These are phyloP conservation scores for Rynchops niger DNA, from an alignment of 2,113 vertebrate genomes.

Conservation along the genomic window DNA sequence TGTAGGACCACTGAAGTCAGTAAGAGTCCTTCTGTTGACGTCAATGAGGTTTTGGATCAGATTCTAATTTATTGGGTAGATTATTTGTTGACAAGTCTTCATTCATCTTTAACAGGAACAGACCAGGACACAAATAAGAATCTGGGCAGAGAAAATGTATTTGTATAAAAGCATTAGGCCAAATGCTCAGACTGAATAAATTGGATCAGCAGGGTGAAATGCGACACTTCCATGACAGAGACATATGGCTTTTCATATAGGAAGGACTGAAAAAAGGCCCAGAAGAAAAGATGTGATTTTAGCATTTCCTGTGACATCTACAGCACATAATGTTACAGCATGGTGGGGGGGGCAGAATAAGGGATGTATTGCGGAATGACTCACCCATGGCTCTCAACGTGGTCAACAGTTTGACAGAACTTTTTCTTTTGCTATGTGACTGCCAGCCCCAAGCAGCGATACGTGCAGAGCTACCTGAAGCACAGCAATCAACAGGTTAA, in stretches of 20 bases:
- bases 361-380: background rate
- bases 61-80: background rate
- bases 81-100: slow-evolving; percentile 45
- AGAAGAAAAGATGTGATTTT: background rate
- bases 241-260: background rate
- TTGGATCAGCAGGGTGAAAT: slow-evolving; percentile 31
- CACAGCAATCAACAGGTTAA: slow-evolving; percentile 10
- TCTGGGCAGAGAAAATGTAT: background rate
- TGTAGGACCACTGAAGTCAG: background rate
- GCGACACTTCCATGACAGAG: background rate
- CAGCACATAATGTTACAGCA: background rate
- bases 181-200: background rate
- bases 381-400: background rate
- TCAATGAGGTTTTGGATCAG: slow-evolving; percentile 59
- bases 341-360: background rate
- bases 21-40: slow-evolving; percentile 23
- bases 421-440: background rate
- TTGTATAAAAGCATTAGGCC: background rate
- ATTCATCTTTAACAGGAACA: slow-evolving; percentile 24
- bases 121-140: slow-evolving; percentile 14
- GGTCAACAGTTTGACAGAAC: background rate
- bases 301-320: slow-evolving; percentile 4
- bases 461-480: background rate
- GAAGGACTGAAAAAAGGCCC: background rate
- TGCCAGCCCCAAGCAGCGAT: background rate